Base-by-base conservation (phyloP, 2,113 vertebrate species). In the Lethenteron camtschaticum region DNA sequence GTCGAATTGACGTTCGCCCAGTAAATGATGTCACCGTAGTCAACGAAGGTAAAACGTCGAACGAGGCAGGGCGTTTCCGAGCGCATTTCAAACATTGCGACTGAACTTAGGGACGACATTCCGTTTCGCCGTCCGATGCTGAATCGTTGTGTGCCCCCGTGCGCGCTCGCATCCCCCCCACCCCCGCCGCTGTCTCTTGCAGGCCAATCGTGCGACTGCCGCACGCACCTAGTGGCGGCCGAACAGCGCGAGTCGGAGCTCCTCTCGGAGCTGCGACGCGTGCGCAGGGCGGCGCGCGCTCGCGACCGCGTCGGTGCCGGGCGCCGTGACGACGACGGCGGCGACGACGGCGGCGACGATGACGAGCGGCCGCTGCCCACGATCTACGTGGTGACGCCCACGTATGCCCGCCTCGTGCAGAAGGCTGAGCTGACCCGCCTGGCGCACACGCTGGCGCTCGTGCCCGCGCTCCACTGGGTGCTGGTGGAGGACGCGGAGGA, bases 141-240 rank as follows among this genome's bases (percentile, higher is more conserved):
- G 69, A 57, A n/a, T 56, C 18, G 24, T 12, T 8, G 8, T 12
- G 8, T 12, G 11, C 6, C 10, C 56, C 69, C 10, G 18, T 20
- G 14, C 56, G 20, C 10, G 57, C 57, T 70, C 10, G 69, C 9
- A 72, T 72, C 69, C 20, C 13, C n/a, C 56, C 13, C 10, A 11
- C 11, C 24, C n/a, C 10, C 59, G 72, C 41, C n/a, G 12, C 55
- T 60, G 8, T 56, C 14, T 70, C 12, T n/a, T 73, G 9, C 75
- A 92, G 88, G 89, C 71, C 89, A 90, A 74, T 86, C 81, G 56
- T 92, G 89, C 69, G 86, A 91, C 79, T 90, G 88, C 73, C 76
- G 80, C 66, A 73, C 74, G 60, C 75, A 78, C 2, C 70, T 79
- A 16, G 72, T 75, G 56, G 73, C 77, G 2, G 76, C 75, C 1